Conservation (phyloP, 2,888 invertebrate genomes). For the Ochropleura leucogaster region DNA sequence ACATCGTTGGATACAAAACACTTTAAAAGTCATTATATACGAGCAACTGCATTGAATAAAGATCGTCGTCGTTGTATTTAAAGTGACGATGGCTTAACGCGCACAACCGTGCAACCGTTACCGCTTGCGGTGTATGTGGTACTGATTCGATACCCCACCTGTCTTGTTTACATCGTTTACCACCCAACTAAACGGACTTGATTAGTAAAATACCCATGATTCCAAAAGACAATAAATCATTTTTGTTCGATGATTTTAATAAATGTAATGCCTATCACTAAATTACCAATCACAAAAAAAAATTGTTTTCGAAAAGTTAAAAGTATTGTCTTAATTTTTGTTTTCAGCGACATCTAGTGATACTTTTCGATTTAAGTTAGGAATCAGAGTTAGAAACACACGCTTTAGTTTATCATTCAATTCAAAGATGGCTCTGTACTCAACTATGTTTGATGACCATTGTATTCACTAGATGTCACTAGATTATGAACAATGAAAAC, state of each 20-base stretch:
- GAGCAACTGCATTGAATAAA: constrained; percentile 70
- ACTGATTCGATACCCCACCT: constrained; percentile 55
- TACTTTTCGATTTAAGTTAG: not conserved
- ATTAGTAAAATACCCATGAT: not conserved
- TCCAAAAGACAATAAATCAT: not conserved
- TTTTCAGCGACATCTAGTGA: constrained; percentile 31
- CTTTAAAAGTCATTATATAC: constrained; percentile 71
- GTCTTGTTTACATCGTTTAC: constrained; percentile 43
- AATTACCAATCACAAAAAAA: not conserved
- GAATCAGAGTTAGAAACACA: not conserved
- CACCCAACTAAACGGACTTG: not conserved
- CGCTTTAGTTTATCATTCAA: not conserved
- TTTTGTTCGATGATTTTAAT: too few relatives aligned
- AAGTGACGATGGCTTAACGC: constrained; percentile 65
- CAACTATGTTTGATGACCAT: rapidly evolving
- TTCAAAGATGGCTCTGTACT: constrained; percentile 33
- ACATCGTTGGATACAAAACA: constrained; percentile 75
- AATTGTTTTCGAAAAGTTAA: not conserved
- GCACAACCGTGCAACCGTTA: constrained; percentile 67
- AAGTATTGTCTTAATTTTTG: not conserved
- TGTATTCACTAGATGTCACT: constrained; percentile 31
- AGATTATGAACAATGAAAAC: not conserved
- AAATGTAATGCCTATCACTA: too few relatives aligned
- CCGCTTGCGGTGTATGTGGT: constrained; percentile 51
- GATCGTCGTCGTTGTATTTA: constrained; percentile 61